phyloP scores from a whole-genome alignment of 2,888 invertebrate genomes.

The Athalia circularis region DNA sequence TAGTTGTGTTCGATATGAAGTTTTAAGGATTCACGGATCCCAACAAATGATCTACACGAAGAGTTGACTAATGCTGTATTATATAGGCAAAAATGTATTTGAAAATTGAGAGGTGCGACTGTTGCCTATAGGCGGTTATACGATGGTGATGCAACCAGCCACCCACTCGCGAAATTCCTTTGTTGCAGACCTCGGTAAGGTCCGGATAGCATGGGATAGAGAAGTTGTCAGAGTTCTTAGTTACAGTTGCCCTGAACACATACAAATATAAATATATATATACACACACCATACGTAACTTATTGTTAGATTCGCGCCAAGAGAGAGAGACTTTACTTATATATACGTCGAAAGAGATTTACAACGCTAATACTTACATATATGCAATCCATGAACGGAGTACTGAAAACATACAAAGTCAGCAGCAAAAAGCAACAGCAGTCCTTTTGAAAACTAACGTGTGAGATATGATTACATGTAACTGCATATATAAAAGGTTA shows the following conservation, averaged over 20 bases:
- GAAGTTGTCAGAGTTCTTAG: constrained; percentile 15
- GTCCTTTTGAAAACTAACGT: too few species aligned
- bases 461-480: constrained; percentile 29
- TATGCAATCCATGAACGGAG: constrained; percentile 20
- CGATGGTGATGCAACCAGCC: constrained; percentile 41
- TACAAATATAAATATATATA: too few species aligned
- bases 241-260: constrained; percentile 9
- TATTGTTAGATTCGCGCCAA: too few species aligned
- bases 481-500: not conserved
- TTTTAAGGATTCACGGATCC: too few species aligned
- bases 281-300: too few species aligned
- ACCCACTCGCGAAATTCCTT: constrained; percentile 45
- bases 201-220: constrained; percentile 16
- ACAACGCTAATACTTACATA: constrained; percentile 36
- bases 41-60: too few species aligned
- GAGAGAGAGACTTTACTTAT: not conserved
- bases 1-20: too few species aligned
- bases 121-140: not conserved
- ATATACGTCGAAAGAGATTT: constrained; percentile 41
- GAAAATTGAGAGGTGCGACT: constrained; percentile 41
- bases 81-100: constrained; percentile 10
- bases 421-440: not conserved
- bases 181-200: constrained; percentile 40
- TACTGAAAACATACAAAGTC: not conserved
- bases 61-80: constrained; percentile 35